Base-by-base conservation (phyloP, 1,140 invertebrate genomes). In the Paraescarpia echinospica region DNA sequence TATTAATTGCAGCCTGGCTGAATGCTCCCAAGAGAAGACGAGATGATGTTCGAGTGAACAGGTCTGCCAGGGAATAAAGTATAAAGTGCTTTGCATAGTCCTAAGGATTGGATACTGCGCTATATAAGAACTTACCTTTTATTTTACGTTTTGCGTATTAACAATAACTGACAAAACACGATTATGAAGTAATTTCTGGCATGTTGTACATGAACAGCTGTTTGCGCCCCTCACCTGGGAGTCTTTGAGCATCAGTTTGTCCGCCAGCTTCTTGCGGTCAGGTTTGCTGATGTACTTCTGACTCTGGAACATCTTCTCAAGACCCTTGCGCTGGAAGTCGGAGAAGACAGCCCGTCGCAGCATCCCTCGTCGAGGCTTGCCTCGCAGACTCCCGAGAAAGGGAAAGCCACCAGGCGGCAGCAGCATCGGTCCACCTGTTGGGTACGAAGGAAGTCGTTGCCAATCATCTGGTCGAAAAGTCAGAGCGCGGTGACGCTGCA, bases 221-320 rank as follows among this genome's bases (percentile, higher is more conserved):
- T 31, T 27, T 33, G 14, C 34, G 22, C 5, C 5, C 35, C 91
- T 33, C 34, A 97, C 97, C 96, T 97, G 97, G 35, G 97, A 97
- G 95, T 99, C 99, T 95, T 99, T 99, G 0, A 99, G 97, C 34
- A 98, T 99, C 33, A 99, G 97, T 95, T 99, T 98, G 95, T 99
- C 98, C 0, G 99, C 99, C 89, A 99, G 96, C 95, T 99, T 99
- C 96, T 99, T 99, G 94, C 99, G 97, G 96, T 99, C 99, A 0
- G 99, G 99, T 96, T 99, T 99, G 94, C 98, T 99, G 95, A 99
- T 99, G 96, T 99, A 99, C 96, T 99, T 99, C 96, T 99, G 99
- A 91, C 98, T 97, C 96, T 99, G 98, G 96, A 99, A 99, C 95
- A 98, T 97, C 94, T 98, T 98, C 96, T 99, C 99, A 91, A 99